Evolutionary conservation across 1,140 invertebrate species (phyloP), one percentile per base, ranked within the genome.

Genomic region (Palaemon carinicauda): DNA sequence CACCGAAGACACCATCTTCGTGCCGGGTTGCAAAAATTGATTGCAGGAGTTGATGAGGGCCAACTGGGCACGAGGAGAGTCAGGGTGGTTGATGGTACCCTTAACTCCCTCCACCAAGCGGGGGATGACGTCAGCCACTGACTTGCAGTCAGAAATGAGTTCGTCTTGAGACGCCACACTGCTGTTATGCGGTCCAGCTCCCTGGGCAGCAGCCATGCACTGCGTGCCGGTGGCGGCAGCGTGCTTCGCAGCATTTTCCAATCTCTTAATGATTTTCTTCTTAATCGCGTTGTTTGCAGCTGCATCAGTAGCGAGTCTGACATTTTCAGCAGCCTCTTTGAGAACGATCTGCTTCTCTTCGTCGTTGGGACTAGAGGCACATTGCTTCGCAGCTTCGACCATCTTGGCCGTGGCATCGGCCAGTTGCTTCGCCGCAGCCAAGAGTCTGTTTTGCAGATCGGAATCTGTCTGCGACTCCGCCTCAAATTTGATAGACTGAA

Each of bases 321-420:
- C 92, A 89, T 98, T 96, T 91, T 99, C 97, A 0, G 98, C 98
- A 0, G 98, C 98, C 77, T 93, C 93, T 31, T 95, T 94, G 0
- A 99, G 91, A 7, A 95, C 94, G 89, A 96, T 95, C 91, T 99
- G 98, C 21, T 60, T 82, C 9, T 50, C 53, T 56, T 83, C 93
- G 89, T 98, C 97, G 90, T 95, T 94, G 0, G 97, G 97, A 91
- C 95, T 95, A 33, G 94, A 95, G 17, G 97, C 96, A 92, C 97
- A 98, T 7, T 96, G 94, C 87, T 99, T 94, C 0, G 98, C 98
- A 2, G 98, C 98, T 91, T 99, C 98, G 1, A 99, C 97, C 95
- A 99, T 96, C 88, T 95, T 94, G 0, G 97, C 96, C 0, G 98
- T 99, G 10, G 98, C 98, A 92, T 99, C 98, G 1, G 98, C 98